These are phyloP conservation scores for Microcebus lehilahytsara DNA, from an alignment of 2,113 vertebrate species.

Conservation along the genomic window DNA sequence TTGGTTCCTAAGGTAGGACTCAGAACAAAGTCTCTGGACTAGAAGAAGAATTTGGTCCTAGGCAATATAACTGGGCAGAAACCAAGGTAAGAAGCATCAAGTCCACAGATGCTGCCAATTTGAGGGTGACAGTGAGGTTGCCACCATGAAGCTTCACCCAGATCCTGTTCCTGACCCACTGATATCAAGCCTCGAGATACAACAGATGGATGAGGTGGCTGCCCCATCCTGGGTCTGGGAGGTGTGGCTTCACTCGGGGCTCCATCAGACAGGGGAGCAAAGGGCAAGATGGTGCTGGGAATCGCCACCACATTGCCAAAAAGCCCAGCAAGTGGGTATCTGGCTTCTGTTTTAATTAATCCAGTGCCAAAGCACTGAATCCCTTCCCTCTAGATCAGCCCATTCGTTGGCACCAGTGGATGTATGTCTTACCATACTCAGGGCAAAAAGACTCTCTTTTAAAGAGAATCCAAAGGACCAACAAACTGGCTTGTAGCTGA, in stretches of 20 bases:
- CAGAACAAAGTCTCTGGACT: not conserved
- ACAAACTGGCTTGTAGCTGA: not conserved
- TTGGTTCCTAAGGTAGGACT: not conserved
- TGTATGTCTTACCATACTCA: not conserved
- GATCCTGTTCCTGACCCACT: not conserved
- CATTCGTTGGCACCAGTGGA: accelerated
- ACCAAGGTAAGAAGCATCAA: not conserved
- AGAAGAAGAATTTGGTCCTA: not conserved
- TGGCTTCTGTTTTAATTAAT: not conserved
- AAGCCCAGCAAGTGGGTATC: not conserved
- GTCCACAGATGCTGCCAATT: not conserved
- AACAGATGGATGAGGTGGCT: not conserved
- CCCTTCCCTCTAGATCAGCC: not conserved
- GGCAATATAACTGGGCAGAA: not conserved
- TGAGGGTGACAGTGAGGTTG: accelerated
- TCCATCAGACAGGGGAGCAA: not conserved
- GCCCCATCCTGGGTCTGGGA: not conserved
- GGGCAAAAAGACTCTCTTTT: not conserved
- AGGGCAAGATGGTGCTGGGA: not conserved
- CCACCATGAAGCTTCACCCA: not conserved
- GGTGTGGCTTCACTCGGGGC: not conserved
- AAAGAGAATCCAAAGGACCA: not conserved
- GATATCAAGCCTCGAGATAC: accelerated
- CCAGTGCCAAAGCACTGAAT: not conserved
- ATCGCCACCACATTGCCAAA: not conserved